Evolutionary conservation across 2,888 invertebrate species (phyloP).

Genomic region (Graphium colonna): DNA sequence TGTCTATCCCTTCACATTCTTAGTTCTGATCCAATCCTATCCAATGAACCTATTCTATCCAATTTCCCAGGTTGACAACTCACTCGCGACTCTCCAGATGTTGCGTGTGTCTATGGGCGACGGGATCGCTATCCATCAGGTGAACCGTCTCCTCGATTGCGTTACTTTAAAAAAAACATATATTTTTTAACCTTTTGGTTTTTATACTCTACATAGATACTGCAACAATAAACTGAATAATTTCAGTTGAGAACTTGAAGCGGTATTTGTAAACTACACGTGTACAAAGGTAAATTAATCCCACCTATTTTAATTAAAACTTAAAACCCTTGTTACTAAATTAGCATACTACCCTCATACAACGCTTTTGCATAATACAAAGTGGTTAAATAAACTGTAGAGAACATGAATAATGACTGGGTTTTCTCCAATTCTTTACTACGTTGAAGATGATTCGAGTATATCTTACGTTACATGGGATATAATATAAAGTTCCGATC

Average conservation of each 20-base stretch:
- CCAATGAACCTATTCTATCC: no score
- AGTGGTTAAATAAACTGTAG: conserved; percentile 43
- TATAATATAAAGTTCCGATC: neutral
- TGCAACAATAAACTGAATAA: neutral
- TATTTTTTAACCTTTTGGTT: no score
- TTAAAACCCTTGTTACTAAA: conserved; percentile 44
- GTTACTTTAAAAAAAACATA: no score
- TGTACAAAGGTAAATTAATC: conserved; percentile 17
- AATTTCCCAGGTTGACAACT: no score
- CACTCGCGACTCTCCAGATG: no score
- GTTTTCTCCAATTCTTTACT: neutral
- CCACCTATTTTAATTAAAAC: conserved; percentile 49
- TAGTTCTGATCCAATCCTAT: no score
- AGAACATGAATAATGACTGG: conserved; percentile 45
- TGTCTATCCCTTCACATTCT: no score
- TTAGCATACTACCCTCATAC: conserved; percentile 37
- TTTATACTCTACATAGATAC: no score
- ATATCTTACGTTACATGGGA: neutral
- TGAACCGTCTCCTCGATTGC: no score
- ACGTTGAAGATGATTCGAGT: neutral
- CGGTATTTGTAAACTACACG: conserved; percentile 16
- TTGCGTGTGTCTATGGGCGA: no score
- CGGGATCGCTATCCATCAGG: no score
- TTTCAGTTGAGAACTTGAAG: conserved; percentile 1
- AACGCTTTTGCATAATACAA: conserved; percentile 36